A percentile compares a stretch with the other conserved stretches of the same genome.
Evolutionary conservation across 1,140 invertebrate species (phyloP).

Genomic region (Tribolium castaneum): DNA sequence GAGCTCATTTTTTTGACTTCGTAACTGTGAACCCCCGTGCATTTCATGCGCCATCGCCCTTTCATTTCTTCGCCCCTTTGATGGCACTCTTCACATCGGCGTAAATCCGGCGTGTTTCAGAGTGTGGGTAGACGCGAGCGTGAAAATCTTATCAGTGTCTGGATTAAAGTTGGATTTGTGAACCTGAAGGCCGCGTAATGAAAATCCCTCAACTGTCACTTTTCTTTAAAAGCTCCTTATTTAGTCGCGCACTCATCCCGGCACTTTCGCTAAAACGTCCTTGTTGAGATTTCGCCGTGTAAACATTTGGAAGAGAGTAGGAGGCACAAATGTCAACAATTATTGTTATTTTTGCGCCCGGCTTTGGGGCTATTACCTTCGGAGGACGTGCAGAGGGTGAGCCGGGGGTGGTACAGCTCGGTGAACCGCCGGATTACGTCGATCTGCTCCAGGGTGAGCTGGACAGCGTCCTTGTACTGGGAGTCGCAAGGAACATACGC

Average conservation of each 20-base stretch:
- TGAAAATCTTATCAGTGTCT: conserved; percentile 20
- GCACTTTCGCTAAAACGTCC: conserved; percentile 7
- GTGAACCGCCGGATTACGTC: conserved; percentile 83
- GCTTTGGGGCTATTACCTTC: conserved; percentile 67
- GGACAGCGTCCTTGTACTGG: conserved; percentile 83
- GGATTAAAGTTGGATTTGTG: conserved; percentile 19
- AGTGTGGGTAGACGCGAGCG: background rate
- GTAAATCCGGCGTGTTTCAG: background rate
- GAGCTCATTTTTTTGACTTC: no score
- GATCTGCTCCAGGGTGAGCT: conserved; percentile 84
- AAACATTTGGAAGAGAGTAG: background rate
- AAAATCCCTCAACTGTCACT: conserved; percentile 19
- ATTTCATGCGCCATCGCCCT: background rate
- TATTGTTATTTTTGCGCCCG: background rate
- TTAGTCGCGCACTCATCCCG: background rate
- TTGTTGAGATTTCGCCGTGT: background rate
- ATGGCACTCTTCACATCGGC: background rate
- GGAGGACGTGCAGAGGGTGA: conserved; percentile 76
- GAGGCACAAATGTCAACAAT: background rate
- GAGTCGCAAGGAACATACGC: conserved; percentile 88
- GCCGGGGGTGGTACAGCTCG: conserved; percentile 73
- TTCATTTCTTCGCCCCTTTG: background rate
- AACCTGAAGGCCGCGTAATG: background rate
- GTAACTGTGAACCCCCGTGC: background rate
- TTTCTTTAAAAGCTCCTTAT: conserved; percentile 23